Evolutionary conservation across 2,113 vertebrate species (phyloP).

Genomic region (Tilapia sparmanii): DNA sequence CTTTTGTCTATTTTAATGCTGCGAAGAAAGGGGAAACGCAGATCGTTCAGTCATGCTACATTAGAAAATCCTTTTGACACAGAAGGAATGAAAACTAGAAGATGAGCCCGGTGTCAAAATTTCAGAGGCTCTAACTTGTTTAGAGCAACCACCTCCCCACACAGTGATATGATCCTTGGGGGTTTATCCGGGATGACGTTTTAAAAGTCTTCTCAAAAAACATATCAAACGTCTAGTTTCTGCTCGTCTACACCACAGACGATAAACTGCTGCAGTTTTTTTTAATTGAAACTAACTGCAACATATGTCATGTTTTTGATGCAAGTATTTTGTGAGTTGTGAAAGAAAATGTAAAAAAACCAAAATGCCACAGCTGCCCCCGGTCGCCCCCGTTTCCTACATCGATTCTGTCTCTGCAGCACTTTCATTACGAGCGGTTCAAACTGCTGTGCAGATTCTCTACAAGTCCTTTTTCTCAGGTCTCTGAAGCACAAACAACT

Average conservation of each 20-base stretch:
- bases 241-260: background rate
- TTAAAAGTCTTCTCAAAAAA: background rate
- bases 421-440: background rate
- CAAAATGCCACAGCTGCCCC: background rate
- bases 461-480: constrained; percentile 6
- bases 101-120: background rate
- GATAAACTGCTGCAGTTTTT: background rate
- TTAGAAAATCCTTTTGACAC: background rate
- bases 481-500: constrained; percentile 45
- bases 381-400: no score
- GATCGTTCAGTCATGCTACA: background rate
- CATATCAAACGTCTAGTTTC: background rate
- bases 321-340: fast-evolving
- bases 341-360: fast-evolving
- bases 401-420: constrained; percentile 10
- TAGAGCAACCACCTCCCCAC: background rate
- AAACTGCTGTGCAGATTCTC: background rate
- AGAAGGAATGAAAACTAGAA: background rate
- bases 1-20: background rate
- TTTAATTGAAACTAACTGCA: background rate
- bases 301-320: background rate
- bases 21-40: background rate
- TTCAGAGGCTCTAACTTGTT: background rate
- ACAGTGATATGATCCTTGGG: background rate
- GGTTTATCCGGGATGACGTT: background rate